Percentiles rank a stretch among this genome's conserved stretches.
These are phyloP conservation scores for Marasmarcha lunaedactyla DNA, from an alignment of 2,888 invertebrate species.

Conservation along the genomic window DNA sequence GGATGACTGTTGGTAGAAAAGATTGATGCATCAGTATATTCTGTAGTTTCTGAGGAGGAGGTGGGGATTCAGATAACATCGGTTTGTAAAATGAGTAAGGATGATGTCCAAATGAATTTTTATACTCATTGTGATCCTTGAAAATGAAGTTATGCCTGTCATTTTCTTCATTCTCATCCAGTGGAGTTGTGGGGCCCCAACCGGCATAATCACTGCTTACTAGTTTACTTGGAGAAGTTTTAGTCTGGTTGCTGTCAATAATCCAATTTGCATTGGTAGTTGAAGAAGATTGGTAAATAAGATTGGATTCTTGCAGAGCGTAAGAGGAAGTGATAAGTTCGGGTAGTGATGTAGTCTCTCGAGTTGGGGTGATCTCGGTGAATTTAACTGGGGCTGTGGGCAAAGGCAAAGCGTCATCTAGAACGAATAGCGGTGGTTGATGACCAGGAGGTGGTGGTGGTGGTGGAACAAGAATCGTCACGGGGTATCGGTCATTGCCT, in stretches of 20 bases:
- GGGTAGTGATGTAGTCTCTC: conserved; percentile 26
- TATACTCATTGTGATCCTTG: conserved; percentile 31
- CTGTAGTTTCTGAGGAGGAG: conserved; percentile 33
- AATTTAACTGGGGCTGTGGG: conserved; percentile 24
- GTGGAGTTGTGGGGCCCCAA: conserved; percentile 59
- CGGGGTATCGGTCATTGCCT: conserved; percentile 66
- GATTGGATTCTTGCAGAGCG: conserved; percentile 72
- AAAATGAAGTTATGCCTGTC: conserved; percentile 51
- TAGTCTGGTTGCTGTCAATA: conserved; percentile 34
- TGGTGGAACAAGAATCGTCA: conserved; percentile 78
- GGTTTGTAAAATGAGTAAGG: conserved; percentile 50
- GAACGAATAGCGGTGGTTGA: conserved; percentile 37
- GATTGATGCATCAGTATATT: conserved; percentile 26
- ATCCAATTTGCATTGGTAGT: conserved; percentile 62
- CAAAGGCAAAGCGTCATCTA: conserved; percentile 30
- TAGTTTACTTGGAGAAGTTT: conserved; percentile 28
- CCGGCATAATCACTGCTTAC: conserved; percentile 61
- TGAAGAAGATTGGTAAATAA: conserved; percentile 75
- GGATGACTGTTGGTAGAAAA: conserved; percentile 43
- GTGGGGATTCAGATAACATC: conserved; percentile 44
- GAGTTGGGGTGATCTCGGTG: conserved; percentile 23
- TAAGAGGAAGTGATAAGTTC: conserved; percentile 46
- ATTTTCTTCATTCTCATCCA: conserved; percentile 37
- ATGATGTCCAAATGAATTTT: conserved; percentile 19
- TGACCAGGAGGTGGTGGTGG: conserved; percentile 67